Evolutionary conservation across 1,140 invertebrate genomes (phyloP).

Genomic region (Ceratoteleas bidentatus): DNA sequence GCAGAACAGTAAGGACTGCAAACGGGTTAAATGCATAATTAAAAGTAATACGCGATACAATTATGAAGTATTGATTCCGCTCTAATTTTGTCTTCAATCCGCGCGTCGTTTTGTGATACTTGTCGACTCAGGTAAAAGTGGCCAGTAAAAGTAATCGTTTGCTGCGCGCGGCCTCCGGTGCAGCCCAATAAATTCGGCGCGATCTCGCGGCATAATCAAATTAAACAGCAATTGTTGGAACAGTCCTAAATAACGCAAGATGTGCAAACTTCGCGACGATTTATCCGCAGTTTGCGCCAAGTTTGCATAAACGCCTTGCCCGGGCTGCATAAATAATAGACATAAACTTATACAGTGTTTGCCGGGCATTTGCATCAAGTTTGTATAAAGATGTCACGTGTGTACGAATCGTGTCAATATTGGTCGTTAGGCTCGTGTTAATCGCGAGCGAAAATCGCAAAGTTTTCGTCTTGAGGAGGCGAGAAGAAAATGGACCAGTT

Average conservation of each 20-base stretch:
- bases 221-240: constrained; percentile 5
- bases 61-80: constrained; percentile 15
- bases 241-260: constrained; percentile 1
- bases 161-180: too few relatives aligned
- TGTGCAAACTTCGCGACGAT: constrained; percentile 20
- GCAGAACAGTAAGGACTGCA: not conserved
- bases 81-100: not conserved
- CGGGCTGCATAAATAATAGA: constrained; percentile 28
- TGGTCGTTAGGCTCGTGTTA: not conserved
- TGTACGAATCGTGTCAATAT: constrained; percentile 1
- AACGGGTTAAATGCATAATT: constrained; percentile 11
- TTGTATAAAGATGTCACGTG: constrained; percentile 23
- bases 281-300: constrained; percentile 24
- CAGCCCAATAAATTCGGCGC: too few relatives aligned
- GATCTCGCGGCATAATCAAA: not conserved
- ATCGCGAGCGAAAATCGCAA: not conserved
- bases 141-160: not conserved
- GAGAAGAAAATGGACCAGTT: too few relatives aligned
- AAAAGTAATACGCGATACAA: constrained; percentile 5
- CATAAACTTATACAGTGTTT: constrained; percentile 21
- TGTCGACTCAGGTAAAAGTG: not conserved
- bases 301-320: constrained; percentile 32
- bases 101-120: constrained; percentile 2
- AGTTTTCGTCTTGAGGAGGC: too few relatives aligned
- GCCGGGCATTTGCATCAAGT: constrained; percentile 19